Evolutionary conservation across 2,113 vertebrate species (phyloP).

Genomic region (Anguilla rostrata): DNA sequence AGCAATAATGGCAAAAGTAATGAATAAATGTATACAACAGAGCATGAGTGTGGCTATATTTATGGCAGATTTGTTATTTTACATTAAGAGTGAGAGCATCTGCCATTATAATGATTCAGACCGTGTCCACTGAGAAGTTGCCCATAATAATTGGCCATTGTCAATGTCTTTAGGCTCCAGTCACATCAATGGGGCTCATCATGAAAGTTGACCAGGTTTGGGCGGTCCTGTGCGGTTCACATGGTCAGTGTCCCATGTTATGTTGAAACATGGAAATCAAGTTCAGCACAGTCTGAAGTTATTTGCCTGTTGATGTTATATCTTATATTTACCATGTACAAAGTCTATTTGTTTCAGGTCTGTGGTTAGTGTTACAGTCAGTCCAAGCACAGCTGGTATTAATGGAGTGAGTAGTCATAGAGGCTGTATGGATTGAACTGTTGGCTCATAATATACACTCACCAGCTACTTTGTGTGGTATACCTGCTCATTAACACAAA

Average conservation of each 20-base stretch:
- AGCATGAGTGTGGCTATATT: background rate
- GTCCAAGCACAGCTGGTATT: too few relatives aligned
- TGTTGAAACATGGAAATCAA: background rate
- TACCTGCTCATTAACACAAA: too few relatives aligned
- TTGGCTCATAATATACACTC: too few relatives aligned
- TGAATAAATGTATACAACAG: background rate
- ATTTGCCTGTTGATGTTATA: too few relatives aligned
- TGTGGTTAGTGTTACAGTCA: too few relatives aligned
- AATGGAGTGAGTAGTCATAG: too few relatives aligned
- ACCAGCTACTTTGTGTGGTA: too few relatives aligned
- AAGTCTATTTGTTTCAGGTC: too few relatives aligned
- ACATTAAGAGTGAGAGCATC: background rate
- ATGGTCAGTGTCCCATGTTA: background rate
- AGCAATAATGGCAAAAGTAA: background rate
- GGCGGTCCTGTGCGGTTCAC: background rate
- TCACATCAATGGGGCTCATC: background rate
- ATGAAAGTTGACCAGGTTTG: background rate
- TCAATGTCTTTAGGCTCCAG: background rate
- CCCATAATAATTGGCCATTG: background rate
- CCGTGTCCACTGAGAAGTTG: background rate
- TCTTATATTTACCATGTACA: too few relatives aligned
- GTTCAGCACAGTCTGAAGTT: background rate
- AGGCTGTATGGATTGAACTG: too few relatives aligned
- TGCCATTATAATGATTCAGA: background rate
- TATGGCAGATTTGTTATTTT: too few relatives aligned